phyloP scores from a whole-genome alignment of 2,797 vertebrate species.

The Sebastes hubbsi region DNA sequence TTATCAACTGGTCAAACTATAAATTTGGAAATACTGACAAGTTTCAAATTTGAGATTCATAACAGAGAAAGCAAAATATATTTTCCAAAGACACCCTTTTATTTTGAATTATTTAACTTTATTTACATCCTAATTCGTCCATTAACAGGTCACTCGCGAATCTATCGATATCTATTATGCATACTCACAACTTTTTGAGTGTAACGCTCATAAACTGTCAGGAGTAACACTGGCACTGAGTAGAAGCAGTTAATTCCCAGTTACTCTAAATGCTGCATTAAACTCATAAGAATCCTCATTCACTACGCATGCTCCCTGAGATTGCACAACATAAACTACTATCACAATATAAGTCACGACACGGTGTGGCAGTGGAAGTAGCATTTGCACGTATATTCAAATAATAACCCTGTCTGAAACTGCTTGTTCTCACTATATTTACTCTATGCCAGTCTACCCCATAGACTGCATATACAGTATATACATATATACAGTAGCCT shows the following conservation, averaged over 20 bases:
- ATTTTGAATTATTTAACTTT: background rate
- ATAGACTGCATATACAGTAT: too few relatives aligned
- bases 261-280: background rate
- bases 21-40: too few relatives aligned
- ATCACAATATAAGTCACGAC: background rate
- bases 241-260: background rate
- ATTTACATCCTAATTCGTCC: background rate
- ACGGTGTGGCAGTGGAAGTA: background rate
- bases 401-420: background rate
- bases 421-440: background rate
- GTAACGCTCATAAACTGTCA: background rate
- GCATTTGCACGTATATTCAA: background rate
- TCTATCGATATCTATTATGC: background rate
- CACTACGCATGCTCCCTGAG: background rate
- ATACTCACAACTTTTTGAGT: background rate
- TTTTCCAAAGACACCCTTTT: background rate
- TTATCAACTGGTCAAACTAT: too few relatives aligned
- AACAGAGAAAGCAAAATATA: background rate
- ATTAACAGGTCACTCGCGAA: background rate
- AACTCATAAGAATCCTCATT: background rate
- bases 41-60: background rate
- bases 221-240: accelerated
- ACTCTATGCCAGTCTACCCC: background rate
- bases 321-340: background rate
- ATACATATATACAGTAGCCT: too few relatives aligned